Percentiles rank a stretch among this genome's conserved stretches.
phyloP scores from a whole-genome alignment of 2,888 invertebrate species.

The Caenorhabditis uteleia region DNA sequence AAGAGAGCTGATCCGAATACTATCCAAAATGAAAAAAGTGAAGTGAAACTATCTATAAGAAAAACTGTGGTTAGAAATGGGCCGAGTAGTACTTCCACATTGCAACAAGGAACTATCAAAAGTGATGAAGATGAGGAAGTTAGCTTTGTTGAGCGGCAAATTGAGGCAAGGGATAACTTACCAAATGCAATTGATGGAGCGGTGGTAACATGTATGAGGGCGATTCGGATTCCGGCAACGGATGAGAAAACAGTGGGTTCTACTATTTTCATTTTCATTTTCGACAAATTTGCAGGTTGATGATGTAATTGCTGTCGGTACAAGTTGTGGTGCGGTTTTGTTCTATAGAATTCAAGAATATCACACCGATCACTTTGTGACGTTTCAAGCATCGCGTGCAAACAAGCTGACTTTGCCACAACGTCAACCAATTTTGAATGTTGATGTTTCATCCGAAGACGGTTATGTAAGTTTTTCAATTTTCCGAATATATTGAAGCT shows the following conservation, averaged over 20 bases:
- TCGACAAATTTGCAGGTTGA: constrained; percentile 1
- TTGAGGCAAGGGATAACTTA: not conserved
- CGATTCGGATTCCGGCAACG: constrained; percentile 8
- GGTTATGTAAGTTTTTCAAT: constrained; percentile 16
- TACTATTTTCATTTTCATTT: not conserved
- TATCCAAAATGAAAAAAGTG: not conserved
- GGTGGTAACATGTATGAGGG: constrained; percentile 10
- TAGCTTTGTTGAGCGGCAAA: not conserved
- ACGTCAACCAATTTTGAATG: constrained; percentile 8
- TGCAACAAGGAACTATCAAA: not conserved
- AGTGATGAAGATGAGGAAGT: not conserved
- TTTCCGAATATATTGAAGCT: not conserved
- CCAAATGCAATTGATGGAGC: constrained; percentile 1
- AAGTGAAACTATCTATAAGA: not conserved
- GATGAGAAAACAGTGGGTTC: constrained; percentile 7
- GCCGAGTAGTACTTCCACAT: not conserved
- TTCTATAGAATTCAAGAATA: constrained; percentile 19
- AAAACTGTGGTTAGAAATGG: not conserved
- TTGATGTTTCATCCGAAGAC: constrained; percentile 19
- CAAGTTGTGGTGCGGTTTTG: constrained; percentile 12
- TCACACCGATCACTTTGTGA: constrained; percentile 4
- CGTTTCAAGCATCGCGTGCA: constrained; percentile 5
- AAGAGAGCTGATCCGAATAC: constrained; percentile 4
- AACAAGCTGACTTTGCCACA: not conserved
- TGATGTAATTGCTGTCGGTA: constrained; percentile 24